Percentiles rank a stretch among this genome's conserved stretches.
phyloP scores from a whole-genome alignment of 1,140 invertebrate genomes.

The Lithobius niger region DNA sequence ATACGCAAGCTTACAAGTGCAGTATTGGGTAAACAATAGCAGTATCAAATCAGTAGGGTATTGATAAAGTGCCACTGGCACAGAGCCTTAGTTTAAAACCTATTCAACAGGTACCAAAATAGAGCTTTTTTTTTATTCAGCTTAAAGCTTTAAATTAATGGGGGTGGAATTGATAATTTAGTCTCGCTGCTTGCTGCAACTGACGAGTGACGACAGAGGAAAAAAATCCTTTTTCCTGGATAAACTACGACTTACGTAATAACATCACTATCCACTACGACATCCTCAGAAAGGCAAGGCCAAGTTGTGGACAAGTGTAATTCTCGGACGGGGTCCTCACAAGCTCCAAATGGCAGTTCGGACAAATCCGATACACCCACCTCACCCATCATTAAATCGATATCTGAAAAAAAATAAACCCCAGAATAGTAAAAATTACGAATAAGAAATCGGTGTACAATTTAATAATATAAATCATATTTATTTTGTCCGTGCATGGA shows the following conservation, averaged over 20 bases:
- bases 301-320: conserved; percentile 71
- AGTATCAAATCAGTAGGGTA: too few relatives aligned
- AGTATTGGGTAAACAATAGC: too few relatives aligned
- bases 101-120: background rate
- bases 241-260: conserved; percentile 39
- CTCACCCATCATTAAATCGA: conserved; percentile 50
- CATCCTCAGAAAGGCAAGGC: conserved; percentile 68
- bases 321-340: conserved; percentile 60
- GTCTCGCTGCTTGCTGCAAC: too few relatives aligned
- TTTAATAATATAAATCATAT: too few relatives aligned
- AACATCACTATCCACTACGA: conserved; percentile 71
- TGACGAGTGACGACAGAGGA: too few relatives aligned
- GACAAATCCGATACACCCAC: conserved; percentile 40
- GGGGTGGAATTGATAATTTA: background rate
- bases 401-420: conserved; percentile 34
- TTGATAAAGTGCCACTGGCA: too few relatives aligned
- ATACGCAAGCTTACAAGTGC: too few relatives aligned
- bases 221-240: too few relatives aligned
- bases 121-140: background rate
- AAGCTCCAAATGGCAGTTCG: conserved; percentile 67
- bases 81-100: background rate
- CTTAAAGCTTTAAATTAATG: background rate
- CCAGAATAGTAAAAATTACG: conserved; percentile 1
- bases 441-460: too few relatives aligned
- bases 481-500: too few relatives aligned